A percentile compares a stretch with the other conserved stretches of the same genome.
Conservation (phyloP, 2,888 invertebrate genomes). For the Noctua pronuba region DNA sequence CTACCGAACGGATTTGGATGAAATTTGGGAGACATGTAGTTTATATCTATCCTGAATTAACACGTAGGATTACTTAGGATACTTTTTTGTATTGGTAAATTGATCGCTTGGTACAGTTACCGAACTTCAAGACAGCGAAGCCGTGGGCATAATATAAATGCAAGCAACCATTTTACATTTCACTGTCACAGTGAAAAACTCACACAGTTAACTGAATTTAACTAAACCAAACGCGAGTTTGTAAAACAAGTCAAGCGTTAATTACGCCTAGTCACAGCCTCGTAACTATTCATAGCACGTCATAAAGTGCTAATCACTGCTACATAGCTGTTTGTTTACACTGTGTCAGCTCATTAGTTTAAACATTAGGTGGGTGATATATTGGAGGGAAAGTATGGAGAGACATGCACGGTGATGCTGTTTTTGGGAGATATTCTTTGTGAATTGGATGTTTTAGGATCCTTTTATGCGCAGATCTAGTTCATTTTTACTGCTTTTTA, state of each 20-base stretch:
- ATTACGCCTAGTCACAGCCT: constrained; percentile 57
- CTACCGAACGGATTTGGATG: neutral
- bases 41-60: neutral
- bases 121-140: neutral
- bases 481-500: neutral
- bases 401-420: neutral
- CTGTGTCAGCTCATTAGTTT: constrained; percentile 57
- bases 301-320: constrained; percentile 61
- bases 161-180: neutral
- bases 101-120: neutral
- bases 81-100: neutral
- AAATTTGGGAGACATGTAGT: neutral
- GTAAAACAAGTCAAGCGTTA: constrained; percentile 47
- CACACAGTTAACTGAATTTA: constrained; percentile 24
- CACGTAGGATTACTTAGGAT: neutral
- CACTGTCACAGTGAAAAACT: neutral
- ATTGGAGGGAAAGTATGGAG: constrained; percentile 7
- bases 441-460: neutral
- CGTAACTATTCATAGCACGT: constrained; percentile 60
- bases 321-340: constrained; percentile 55
- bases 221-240: constrained; percentile 13
- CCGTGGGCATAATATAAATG: neutral
- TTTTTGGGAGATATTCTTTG: neutral
- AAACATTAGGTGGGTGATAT: constrained; percentile 33
- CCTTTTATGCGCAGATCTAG: neutral